Conservation (phyloP, 2,888 invertebrate species). For the Habrosyne pyritoides region DNA sequence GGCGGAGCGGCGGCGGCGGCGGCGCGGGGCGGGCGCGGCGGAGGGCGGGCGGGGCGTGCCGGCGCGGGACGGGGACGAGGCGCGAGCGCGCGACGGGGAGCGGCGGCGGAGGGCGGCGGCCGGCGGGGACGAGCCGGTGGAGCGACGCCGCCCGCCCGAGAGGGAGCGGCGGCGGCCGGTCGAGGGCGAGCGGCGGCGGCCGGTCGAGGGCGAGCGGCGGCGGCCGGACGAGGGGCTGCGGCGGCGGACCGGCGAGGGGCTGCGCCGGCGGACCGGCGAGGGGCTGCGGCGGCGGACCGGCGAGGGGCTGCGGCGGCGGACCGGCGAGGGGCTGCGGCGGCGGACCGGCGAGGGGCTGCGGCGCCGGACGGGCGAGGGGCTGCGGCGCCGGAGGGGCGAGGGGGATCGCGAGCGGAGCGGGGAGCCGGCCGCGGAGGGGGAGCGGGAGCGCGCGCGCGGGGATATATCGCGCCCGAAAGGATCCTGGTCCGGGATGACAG, state of each 20-base stretch:
- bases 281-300: constrained; percentile 31
- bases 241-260: constrained; percentile 27
- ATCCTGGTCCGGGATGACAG: constrained; percentile 72
- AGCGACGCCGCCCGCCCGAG: constrained; percentile 20
- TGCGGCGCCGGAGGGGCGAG: constrained; percentile 24
- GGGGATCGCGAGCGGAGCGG: constrained; percentile 30
- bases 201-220: constrained; percentile 28
- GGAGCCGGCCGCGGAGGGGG: constrained; percentile 26
- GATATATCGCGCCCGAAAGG: constrained; percentile 90
- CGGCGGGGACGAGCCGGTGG: constrained; percentile 25
- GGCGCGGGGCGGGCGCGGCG: constrained; percentile 42
- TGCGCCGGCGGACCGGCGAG: constrained; percentile 20
- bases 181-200: constrained; percentile 19
- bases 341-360: constrained; percentile 87
- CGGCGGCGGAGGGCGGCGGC: constrained; percentile 26
- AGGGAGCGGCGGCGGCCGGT: constrained; percentile 30
- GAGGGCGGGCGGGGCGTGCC: constrained; percentile 41
- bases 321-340: constrained; percentile 48
- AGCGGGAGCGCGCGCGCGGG: constrained; percentile 56
- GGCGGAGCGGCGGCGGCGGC: constrained; percentile 42
- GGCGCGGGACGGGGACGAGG: constrained; percentile 22
- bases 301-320: constrained; percentile 23
- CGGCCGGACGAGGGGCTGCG: constrained; percentile 25
- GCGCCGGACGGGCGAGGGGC: constrained; percentile 40
- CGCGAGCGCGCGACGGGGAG: constrained; percentile 28